Base-by-base conservation (phyloP, 2,888 invertebrate genomes). In the Hypomecis atomaria region DNA sequence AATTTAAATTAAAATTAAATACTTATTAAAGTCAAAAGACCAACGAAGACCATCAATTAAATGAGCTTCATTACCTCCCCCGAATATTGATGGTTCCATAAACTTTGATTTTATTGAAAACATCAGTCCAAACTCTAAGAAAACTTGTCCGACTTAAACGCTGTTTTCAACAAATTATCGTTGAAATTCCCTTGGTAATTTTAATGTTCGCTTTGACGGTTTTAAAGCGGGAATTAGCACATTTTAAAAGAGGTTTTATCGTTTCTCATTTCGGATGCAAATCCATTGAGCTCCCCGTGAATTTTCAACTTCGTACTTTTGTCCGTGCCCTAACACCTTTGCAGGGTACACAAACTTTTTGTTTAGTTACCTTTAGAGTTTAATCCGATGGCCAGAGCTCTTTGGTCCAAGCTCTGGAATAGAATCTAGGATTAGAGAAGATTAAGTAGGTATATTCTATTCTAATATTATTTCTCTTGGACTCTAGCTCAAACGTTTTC, bases 251-350 rank as follows among this genome's bases (percentile, higher is more conserved):
- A 78, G 78, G 75, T 79, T 84, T 83, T 78, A 81, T 75, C 72
- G 50, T 59, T 50, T 79, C 86, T 84, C 86, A 87, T 88, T 86
- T 83, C 78, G 81, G 78, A 87, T 88, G 87, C 83, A 87, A 88
- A 88, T 85, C 86, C 82, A 75, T 78, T 75, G 78, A 79, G 79
- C 75, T 78, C 79, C 76, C 58, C 69, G 72, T 54, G 70, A 74
- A 71, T 72, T 76, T 73, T 59, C 69, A 52, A 62, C 66, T 62
- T 62, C 58, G 48, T 55, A 57, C 60, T 47, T 43, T 44, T 52
- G 57, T 36, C 59, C 57, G 49, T 44, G 57, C 49, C 55, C 59
- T 63, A 63, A 67, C 63, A 67, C 66, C 66, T 67, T 55, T 60
- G 38, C 48, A 7, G 47, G 40, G 62, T 47, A 45, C 6, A 56